phyloP scores from a whole-genome alignment of 1,140 invertebrate genomes.

The Octopus sinensis region DNA sequence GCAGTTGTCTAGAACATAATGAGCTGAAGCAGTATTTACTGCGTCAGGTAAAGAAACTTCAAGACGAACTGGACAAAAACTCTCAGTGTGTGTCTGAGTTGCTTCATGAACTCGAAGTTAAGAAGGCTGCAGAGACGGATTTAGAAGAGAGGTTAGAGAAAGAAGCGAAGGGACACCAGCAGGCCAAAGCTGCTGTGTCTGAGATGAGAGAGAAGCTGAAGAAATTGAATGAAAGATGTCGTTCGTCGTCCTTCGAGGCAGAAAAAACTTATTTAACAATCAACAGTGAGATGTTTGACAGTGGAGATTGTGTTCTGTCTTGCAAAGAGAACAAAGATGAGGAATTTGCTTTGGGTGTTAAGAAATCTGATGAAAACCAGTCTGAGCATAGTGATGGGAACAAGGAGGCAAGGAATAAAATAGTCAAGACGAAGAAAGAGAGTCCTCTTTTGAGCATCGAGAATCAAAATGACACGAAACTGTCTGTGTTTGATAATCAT shows the following conservation, averaged over 20 bases:
- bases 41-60: conserved; percentile 30
- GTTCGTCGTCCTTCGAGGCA: neutral
- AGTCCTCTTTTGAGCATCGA: no score
- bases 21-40: conserved; percentile 27
- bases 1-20: conserved; percentile 8
- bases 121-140: conserved; percentile 20
- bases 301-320: neutral
- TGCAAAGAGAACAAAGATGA: no score
- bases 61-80: conserved; percentile 30
- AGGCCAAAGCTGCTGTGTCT: conserved; percentile 17
- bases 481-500: no score
- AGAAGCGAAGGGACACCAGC: conserved; percentile 5
- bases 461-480: no score
- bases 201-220: conserved; percentile 23
- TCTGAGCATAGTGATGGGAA: no score
- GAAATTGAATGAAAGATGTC: conserved; percentile 4
- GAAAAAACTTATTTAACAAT: neutral
- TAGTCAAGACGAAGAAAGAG: no score
- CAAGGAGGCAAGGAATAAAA: no score
- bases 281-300: neutral
- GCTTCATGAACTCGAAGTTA: conserved; percentile 27
- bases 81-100: conserved; percentile 28
- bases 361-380: no score
- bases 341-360: no score
- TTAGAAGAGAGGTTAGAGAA: conserved; percentile 23